Percentiles rank a stretch among this genome's conserved stretches.
phyloP scores from a whole-genome alignment of 2,113 vertebrate genomes.

The Oncorhynchus clarkii region DNA sequence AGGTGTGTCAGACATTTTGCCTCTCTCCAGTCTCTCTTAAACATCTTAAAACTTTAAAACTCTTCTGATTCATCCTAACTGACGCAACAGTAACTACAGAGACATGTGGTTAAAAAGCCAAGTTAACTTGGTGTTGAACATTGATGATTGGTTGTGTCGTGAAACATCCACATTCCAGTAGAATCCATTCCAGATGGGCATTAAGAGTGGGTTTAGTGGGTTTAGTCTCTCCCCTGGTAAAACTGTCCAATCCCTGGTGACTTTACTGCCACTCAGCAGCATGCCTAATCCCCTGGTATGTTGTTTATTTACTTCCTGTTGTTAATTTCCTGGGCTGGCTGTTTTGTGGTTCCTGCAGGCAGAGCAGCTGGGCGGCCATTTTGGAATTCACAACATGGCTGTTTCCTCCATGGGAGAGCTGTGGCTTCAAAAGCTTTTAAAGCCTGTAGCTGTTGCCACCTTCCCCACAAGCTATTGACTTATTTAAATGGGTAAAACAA shows the following conservation, averaged over 20 bases:
- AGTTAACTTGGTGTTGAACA: background rate
- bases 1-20: background rate
- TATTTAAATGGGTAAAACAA: too few species aligned
- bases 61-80: too few species aligned
- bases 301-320: conserved; percentile 65
- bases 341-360: conserved; percentile 27
- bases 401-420: too few species aligned
- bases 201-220: conserved; percentile 44
- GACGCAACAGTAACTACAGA: too few species aligned
- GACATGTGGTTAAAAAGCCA: too few species aligned
- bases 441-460: too few species aligned
- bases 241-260: conserved; percentile 57
- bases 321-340: conserved; percentile 70
- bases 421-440: too few species aligned
- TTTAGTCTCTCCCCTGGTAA: conserved; percentile 60
- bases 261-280: conserved; percentile 49
- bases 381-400: conserved; percentile 21
- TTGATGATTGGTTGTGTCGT: conserved; percentile 49
- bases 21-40: background rate
- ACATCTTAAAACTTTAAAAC: background rate
- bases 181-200: conserved; percentile 69
- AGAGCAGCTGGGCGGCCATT: conserved; percentile 19
- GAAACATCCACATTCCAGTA: conserved; percentile 53
- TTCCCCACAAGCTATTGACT: too few species aligned
- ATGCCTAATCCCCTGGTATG: conserved; percentile 64